These are phyloP conservation scores for Haliclona indistincta DNA, from an alignment of 37 sponge, comb jelly and placozoan genomes.

Conservation along the genomic window DNA sequence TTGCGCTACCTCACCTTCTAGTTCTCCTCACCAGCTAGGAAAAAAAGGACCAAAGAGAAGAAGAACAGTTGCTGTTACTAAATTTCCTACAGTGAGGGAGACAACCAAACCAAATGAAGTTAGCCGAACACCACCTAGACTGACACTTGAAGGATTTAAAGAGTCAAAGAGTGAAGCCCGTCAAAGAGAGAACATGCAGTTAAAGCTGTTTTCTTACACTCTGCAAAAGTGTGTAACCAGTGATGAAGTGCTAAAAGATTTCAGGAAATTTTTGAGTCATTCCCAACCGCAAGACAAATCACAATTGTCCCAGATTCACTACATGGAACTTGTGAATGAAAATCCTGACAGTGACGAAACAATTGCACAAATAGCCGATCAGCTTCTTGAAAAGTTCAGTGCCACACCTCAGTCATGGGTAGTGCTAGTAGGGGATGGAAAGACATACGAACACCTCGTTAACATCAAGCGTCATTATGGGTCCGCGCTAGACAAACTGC, in stretches of 20 bases:
- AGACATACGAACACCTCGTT: slow-evolving; percentile 27
- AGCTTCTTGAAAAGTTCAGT: not conserved
- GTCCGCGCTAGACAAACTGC: not conserved
- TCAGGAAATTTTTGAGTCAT: not conserved
- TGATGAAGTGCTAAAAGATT: not conserved
- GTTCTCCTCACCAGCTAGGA: too few relatives aligned
- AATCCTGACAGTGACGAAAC: slow-evolving; percentile 28
- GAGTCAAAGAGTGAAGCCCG: not conserved
- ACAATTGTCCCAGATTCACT: slow-evolving; percentile 1
- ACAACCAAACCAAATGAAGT: too few relatives aligned
- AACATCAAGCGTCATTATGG: slow-evolving; percentile 20
- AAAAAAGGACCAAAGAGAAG: too few relatives aligned
- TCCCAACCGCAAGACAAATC: not conserved
- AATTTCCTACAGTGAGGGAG: too few relatives aligned
- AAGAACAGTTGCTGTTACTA: too few relatives aligned
- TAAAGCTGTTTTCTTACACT: not conserved
- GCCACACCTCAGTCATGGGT: not conserved
- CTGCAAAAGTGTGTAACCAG: not conserved
- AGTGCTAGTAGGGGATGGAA: slow-evolving; percentile 23
- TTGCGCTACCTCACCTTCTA: too few relatives aligned
- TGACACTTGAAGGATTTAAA: not conserved
- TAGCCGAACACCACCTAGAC: too few relatives aligned
- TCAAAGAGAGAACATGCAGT: not conserved
- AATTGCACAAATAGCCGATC: slow-evolving; percentile 3
- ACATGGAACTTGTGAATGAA: slow-evolving; percentile 30